Conservation (phyloP, 2,113 vertebrate species). For the Chloropsis hardwickii region DNA sequence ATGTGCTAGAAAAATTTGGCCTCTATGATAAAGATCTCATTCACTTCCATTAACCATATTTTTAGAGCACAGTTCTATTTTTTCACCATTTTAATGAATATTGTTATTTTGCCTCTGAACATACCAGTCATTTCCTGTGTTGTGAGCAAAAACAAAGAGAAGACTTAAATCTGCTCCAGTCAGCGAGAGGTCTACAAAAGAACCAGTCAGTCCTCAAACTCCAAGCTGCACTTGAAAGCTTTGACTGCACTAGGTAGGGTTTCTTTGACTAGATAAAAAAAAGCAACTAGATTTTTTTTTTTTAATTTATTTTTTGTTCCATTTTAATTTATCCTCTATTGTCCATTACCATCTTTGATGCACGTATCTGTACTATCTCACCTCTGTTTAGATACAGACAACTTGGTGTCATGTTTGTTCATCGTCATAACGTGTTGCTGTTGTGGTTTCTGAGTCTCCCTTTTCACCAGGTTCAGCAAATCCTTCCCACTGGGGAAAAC, state of each 20-base stretch:
- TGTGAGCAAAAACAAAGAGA: background rate
- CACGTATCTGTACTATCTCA: fast-evolving
- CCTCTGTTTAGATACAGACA: background rate
- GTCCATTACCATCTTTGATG: background rate
- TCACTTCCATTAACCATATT: background rate
- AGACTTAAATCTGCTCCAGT: background rate
- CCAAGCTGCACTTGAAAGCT: background rate
- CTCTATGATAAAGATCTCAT: background rate
- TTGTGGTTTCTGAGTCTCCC: background rate
- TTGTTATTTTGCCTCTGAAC: background rate
- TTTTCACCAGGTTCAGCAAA: background rate
- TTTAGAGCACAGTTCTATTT: background rate
- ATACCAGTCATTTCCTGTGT: background rate
- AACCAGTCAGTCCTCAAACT: background rate
- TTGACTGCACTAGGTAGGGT: background rate
- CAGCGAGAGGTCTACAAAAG: fast-evolving
- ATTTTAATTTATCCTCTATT: background rate
- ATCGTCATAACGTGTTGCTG: background rate
- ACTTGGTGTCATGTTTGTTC: background rate
- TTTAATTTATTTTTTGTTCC: too few relatives aligned
- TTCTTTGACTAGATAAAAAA: background rate
- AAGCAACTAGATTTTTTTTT: background rate
- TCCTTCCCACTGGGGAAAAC: background rate
- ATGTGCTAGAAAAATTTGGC: background rate
- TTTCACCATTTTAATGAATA: background rate